Base-by-base conservation (phyloP, 2,888 invertebrate genomes). In the Rugalucina vietnamica region DNA sequence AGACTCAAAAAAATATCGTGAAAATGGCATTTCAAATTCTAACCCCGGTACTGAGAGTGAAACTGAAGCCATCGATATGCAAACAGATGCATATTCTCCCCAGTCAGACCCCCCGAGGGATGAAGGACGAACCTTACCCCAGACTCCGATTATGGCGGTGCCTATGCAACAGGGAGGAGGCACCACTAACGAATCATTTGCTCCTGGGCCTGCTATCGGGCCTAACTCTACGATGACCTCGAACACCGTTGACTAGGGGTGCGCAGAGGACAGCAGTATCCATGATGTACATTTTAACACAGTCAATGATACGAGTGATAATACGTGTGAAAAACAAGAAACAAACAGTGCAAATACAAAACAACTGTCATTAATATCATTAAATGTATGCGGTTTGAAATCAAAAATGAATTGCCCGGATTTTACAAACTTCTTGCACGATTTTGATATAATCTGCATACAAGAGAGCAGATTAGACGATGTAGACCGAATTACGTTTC, bases 391-490 rank as follows among this genome's bases (percentile, higher is more conserved):
- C 21, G 34, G 70, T 5, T 37, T 37, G n/a, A 34, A 70, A 36
- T 36, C 36, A 14, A 37, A 34, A 36, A n/a, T 36, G 70, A 34
- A 36, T 18, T 34, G 37, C 18, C 73, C 73, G 0, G 73, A 73
- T 29, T 73, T 73, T 73, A 18, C 49, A 24, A 29, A 49, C 12
- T 73, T 73, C 18, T 29, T 73, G 12, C 1, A 49, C 12, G 1
- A 49, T 1, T 73, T 29, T 73, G 49, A 73, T 14, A 49, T 73
- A 1, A 73, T 73, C 1, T 29, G 73, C 3, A 18, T 73, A 50
- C 73, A 73, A n/a, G 73, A 73, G 34, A 73, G 73, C n/a, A 73
- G 49, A 29, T n/a, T 73, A 5, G 73, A 73, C n/a, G 50, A 73
- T 49, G 3, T 73, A 1, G 73, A 73, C 34, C 8, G 10, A 10